Percentiles rank a stretch among this genome's conserved stretches.
Evolutionary conservation across 2,888 invertebrate genomes (phyloP).

Genomic region (Phanerotoma sp.): DNA sequence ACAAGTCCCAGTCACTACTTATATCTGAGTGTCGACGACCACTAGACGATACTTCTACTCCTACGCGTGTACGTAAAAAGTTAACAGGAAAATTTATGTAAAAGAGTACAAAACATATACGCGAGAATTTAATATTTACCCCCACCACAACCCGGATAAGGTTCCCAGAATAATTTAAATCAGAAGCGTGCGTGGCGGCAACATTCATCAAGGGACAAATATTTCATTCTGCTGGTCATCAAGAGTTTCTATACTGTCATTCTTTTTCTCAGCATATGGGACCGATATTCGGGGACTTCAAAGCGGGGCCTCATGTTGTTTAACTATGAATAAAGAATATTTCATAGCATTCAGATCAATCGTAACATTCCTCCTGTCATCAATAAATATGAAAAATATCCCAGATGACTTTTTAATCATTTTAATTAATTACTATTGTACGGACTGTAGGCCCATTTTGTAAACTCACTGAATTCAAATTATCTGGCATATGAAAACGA

Average conservation of each 20-base stretch:
- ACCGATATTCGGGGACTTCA: constrained; percentile 18
- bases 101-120: not conserved
- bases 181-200: constrained; percentile 8
- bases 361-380: constrained; percentile 2
- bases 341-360: constrained; percentile 15
- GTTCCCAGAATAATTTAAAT: constrained; percentile 5
- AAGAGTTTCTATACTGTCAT: constrained; percentile 23
- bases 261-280: constrained; percentile 2
- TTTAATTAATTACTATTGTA: no score
- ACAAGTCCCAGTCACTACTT: not conserved
- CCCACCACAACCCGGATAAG: not conserved
- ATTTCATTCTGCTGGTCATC: constrained; percentile 27
- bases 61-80: not conserved
- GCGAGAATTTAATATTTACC: not conserved
- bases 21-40: not conserved
- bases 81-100: not conserved
- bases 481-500: no score
- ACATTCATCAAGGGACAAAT: constrained; percentile 16
- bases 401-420: no score
- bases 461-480: no score
- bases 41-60: no score
- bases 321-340: constrained; percentile 2
- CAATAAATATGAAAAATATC: no score
- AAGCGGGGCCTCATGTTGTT: constrained; percentile 10
- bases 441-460: no score